Conservation (phyloP, 1,140 invertebrate species). For the Eumeta japonica region DNA sequence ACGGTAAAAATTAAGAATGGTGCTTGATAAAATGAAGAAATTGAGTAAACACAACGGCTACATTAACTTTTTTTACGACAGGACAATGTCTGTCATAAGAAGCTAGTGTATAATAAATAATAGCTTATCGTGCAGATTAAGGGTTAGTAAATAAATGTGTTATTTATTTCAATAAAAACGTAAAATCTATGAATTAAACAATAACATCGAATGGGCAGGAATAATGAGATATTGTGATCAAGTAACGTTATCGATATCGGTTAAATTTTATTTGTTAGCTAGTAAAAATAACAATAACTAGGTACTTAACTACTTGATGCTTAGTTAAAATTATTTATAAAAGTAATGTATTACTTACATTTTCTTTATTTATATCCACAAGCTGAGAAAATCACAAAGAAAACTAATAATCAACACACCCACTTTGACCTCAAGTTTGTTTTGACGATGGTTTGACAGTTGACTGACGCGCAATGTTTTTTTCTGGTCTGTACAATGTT, state of each 20-base stretch:
- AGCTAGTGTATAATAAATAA: conserved; percentile 1
- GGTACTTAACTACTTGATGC: not conserved
- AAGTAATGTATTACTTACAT: conserved; percentile 1
- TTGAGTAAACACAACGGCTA: not conserved
- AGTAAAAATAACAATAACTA: conserved; percentile 1
- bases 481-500: conserved; percentile 1
- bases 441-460: conserved; percentile 1
- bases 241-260: not conserved
- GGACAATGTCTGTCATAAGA: conserved; percentile 1
- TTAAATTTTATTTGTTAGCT: not conserved
- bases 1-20: conserved; percentile 1
- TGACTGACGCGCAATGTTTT: conserved; percentile 1
- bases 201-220: not conserved
- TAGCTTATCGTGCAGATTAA: conserved; percentile 1
- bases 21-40: conserved; percentile 1
- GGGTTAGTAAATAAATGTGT: not conserved
- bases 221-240: conserved; percentile 1
- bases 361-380: not conserved
- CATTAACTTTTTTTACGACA: conserved; percentile 1
- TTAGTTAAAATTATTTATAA: not conserved
- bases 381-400: not conserved
- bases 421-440: not conserved
- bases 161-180: not conserved
- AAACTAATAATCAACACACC: conserved; percentile 1
- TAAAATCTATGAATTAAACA: conserved; percentile 1